A percentile compares a stretch with the other conserved stretches of the same genome.
phyloP scores from a whole-genome alignment of 2,797 vertebrate genomes.

The Artibeus lituratus region DNA sequence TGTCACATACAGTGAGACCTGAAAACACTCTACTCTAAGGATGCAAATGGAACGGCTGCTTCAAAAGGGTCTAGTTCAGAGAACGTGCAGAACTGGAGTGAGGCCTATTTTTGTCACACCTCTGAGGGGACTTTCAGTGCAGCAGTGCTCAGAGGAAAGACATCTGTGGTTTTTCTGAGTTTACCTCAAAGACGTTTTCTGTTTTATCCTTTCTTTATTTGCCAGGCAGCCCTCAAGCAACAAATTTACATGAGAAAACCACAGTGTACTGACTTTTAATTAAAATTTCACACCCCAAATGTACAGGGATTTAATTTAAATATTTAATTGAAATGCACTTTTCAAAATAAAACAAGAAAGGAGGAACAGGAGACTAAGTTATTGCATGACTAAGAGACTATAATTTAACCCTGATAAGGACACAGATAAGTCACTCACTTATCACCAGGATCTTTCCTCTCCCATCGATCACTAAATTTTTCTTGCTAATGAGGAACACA shows the following conservation, averaged over 20 bases:
- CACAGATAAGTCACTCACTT: background rate
- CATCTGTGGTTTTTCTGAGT: slow-evolving; percentile 33
- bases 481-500: background rate
- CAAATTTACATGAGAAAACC: slow-evolving; percentile 70
- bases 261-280: slow-evolving; percentile 76
- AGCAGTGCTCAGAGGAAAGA: slow-evolving; percentile 16
- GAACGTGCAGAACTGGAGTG: background rate
- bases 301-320: slow-evolving; percentile 63
- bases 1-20: slow-evolving; percentile 24
- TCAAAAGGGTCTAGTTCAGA: slow-evolving; percentile 27
- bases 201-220: slow-evolving; percentile 72
- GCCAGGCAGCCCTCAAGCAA: slow-evolving; percentile 66
- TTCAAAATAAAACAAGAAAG: slow-evolving; percentile 38
- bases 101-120: background rate
- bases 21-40: slow-evolving; percentile 10
- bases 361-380: background rate
- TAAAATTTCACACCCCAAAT: slow-evolving; percentile 70
- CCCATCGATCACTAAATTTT: background rate
- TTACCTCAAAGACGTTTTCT: slow-evolving; percentile 67
- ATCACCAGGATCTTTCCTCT: too few species aligned
- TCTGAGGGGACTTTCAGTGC: slow-evolving; percentile 27
- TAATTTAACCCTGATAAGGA: background rate
- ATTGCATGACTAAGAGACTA: background rate
- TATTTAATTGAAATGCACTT: slow-evolving; percentile 43
- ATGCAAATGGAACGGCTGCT: slow-evolving; percentile 28